Evolutionary conservation across 2,797 vertebrate species (phyloP).

Genomic region (Setipinna tenuifilis): DNA sequence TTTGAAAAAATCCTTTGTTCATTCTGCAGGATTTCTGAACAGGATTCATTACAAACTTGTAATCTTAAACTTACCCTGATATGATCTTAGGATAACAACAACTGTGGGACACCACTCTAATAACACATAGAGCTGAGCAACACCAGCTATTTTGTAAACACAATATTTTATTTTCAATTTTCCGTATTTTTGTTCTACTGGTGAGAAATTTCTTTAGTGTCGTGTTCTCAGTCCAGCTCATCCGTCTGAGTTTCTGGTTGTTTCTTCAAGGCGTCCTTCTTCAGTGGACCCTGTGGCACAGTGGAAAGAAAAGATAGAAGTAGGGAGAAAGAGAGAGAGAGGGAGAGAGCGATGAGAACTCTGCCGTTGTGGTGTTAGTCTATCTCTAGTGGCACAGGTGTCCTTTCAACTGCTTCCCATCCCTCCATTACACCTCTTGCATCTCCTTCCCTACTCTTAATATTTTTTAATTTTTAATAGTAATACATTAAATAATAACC

Average conservation of each 20-base stretch:
- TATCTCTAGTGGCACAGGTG: too few relatives aligned
- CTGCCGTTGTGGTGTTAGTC: too few relatives aligned
- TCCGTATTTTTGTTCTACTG: neutral
- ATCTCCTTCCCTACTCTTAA: too few relatives aligned
- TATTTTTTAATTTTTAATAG: too few relatives aligned
- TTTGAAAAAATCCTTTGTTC: too few relatives aligned
- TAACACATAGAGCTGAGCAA: neutral
- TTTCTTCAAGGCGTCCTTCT: constrained; percentile 83
- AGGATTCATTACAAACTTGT: too few relatives aligned
- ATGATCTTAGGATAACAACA: too few relatives aligned
- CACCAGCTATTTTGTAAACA: neutral
- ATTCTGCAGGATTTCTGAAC: too few relatives aligned
- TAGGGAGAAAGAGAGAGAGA: neutral
- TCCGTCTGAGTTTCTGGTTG: constrained; percentile 68
- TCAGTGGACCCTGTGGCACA: constrained; percentile 85
- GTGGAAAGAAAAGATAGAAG: constrained; percentile 38
- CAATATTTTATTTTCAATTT: constrained; percentile 7
- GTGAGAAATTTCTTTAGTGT: neutral
- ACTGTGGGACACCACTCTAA: neutral
- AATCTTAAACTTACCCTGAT: too few relatives aligned
- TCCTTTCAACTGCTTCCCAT: too few relatives aligned
- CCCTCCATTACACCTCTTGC: too few relatives aligned
- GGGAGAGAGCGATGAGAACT: constrained; percentile 30
- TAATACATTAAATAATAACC: too few relatives aligned
- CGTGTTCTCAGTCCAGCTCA: constrained; percentile 55